Evolutionary conservation across 2,113 vertebrate genomes (phyloP).

Genomic region (Hiodon alosoides): DNA sequence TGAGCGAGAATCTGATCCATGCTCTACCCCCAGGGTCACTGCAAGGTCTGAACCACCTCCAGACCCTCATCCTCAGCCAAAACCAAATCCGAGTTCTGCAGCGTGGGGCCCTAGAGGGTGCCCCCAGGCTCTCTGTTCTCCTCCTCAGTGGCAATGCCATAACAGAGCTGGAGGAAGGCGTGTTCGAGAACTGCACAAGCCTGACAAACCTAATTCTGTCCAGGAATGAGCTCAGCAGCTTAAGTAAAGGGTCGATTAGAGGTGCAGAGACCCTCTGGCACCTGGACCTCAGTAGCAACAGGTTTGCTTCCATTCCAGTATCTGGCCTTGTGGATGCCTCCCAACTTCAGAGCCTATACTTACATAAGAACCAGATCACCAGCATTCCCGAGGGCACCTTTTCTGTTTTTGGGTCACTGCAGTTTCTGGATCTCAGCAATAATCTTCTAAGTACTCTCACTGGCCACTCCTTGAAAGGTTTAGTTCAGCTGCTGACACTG

Average conservation of each 20-base stretch:
- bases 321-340: conserved; percentile 30
- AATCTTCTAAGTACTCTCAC: conserved; percentile 42
- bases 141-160: conserved; percentile 44
- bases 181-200: conserved; percentile 38
- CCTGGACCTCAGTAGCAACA: conserved; percentile 51
- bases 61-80: conserved; percentile 40
- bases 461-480: conserved; percentile 37
- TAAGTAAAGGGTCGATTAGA: conserved; percentile 34
- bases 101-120: conserved; percentile 39
- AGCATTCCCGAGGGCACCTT: conserved; percentile 41
- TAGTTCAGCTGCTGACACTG: conserved; percentile 37
- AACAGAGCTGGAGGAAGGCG: conserved; percentile 37
- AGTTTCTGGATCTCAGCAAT: conserved; percentile 42
- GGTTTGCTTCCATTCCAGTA: conserved; percentile 35
- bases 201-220: conserved; percentile 46
- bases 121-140: conserved; percentile 36
- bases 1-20: conserved; percentile 49
- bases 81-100: conserved; percentile 45
- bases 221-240: conserved; percentile 36
- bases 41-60: conserved; percentile 38
- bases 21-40: conserved; percentile 35
- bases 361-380: conserved; percentile 43
- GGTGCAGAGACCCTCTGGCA: conserved; percentile 37
- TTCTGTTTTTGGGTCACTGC: conserved; percentile 29
- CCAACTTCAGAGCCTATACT: conserved; percentile 37